phyloP scores from a whole-genome alignment of 2,113 vertebrate genomes.

The Tylochromis polylepis region DNA sequence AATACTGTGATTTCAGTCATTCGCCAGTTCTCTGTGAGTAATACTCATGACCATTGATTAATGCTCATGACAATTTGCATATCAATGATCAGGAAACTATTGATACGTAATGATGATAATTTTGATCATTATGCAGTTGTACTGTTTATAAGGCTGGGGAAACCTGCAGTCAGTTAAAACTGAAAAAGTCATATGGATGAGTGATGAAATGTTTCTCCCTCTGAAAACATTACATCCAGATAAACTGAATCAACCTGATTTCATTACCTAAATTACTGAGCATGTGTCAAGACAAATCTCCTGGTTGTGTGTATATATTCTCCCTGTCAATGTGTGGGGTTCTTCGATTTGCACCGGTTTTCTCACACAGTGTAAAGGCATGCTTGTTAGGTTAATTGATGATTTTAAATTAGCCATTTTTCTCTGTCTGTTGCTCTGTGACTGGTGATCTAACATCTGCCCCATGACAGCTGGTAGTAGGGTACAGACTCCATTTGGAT shows the following conservation, averaged over 20 bases:
- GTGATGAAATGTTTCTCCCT: background rate
- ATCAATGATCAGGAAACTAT: background rate
- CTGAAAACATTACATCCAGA: too few relatives aligned
- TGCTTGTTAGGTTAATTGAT: background rate
- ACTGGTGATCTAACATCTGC: background rate
- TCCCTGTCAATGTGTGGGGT: background rate
- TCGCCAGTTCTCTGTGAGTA: background rate
- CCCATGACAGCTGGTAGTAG: background rate
- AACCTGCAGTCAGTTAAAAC: background rate
- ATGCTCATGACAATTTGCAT: background rate
- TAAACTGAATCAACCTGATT: too few relatives aligned
- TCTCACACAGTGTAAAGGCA: background rate
- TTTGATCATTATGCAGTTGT: background rate
- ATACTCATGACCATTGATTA: background rate
- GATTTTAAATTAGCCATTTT: background rate
- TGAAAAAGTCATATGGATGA: fast-evolving
- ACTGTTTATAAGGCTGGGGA: background rate
- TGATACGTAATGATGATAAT: background rate
- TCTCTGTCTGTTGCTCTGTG: background rate
- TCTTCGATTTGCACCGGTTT: background rate
- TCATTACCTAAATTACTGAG: background rate
- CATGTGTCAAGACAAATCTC: background rate
- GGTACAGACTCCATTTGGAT: background rate
- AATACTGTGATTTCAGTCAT: background rate
- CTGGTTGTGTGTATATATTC: background rate